Conservation (phyloP, 2,113 vertebrate genomes). For the Rhizomys pruinosus region DNA sequence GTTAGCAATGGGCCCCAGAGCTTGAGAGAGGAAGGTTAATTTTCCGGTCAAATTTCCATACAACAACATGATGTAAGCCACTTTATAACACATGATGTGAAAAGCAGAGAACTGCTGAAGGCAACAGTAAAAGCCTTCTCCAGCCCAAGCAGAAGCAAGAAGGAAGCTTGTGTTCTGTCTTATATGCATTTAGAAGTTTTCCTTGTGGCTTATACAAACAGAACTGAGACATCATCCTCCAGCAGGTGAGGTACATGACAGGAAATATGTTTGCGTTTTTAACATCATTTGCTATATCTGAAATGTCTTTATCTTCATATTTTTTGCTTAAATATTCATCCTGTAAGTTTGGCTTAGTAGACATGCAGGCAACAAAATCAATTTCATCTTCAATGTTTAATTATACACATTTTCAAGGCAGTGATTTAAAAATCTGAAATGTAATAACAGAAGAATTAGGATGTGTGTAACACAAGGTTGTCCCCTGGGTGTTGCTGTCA, state of each 20-base stretch:
- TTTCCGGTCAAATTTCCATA: fast-evolving
- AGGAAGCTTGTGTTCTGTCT: background rate
- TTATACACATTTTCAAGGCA: slow-evolving; percentile 22
- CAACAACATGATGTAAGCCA: background rate
- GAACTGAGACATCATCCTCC: background rate
- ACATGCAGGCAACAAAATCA: background rate
- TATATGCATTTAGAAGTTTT: background rate
- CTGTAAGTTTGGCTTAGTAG: slow-evolving; percentile 29
- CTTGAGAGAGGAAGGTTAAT: background rate
- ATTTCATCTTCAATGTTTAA: slow-evolving; percentile 9
- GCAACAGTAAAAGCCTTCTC: background rate
- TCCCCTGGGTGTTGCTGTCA: slow-evolving; percentile 30
- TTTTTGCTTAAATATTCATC: background rate
- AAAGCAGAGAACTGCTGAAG: background rate
- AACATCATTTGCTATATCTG: background rate
- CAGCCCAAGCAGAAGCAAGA: background rate
- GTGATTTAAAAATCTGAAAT: background rate
- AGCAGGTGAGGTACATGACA: background rate
- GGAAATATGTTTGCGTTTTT: background rate
- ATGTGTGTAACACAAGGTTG: slow-evolving; percentile 24
- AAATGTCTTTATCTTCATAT: background rate
- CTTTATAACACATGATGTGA: background rate
- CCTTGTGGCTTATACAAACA: background rate
- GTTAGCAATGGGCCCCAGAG: background rate
- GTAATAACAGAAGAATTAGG: slow-evolving; percentile 29